A percentile compares a stretch with the other conserved stretches of the same genome.
phyloP scores from a whole-genome alignment of 2,113 vertebrate species.

The Mus pahari region DNA sequence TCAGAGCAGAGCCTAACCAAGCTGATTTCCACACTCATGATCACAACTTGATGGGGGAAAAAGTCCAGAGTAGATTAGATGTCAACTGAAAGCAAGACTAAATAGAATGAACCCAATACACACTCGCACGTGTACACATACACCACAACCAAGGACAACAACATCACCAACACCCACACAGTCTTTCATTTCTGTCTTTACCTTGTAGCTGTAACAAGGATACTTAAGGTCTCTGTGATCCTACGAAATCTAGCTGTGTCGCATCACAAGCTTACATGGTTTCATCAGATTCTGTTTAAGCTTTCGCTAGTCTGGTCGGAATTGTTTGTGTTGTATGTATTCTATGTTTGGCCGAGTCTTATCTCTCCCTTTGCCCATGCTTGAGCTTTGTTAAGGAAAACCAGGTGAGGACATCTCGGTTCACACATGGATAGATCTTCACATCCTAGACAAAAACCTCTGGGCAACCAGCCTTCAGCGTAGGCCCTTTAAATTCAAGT shows the following conservation, averaged over 20 bases:
- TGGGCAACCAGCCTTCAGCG: background rate
- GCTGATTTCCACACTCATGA: constrained; percentile 27
- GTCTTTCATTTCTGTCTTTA: background rate
- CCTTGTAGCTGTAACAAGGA: background rate
- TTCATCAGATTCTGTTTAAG: background rate
- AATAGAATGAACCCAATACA: background rate
- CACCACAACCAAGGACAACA: background rate
- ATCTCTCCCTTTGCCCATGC: background rate
- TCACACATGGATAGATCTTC: background rate
- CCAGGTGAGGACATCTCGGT: background rate
- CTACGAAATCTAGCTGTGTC: background rate
- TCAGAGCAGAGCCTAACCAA: background rate
- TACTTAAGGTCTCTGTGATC: background rate
- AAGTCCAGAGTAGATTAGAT: background rate
- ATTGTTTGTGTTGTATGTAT: background rate
- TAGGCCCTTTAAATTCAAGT: background rate
- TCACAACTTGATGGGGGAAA: constrained; percentile 6
- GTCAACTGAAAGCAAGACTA: background rate
- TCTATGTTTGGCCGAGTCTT: background rate
- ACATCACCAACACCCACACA: background rate
- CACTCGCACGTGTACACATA: background rate
- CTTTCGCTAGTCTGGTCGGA: background rate
- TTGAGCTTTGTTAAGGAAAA: background rate
- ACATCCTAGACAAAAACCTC: background rate
- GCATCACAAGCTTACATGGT: background rate